Evolutionary conservation across 2,797 vertebrate genomes (phyloP), one percentile per base, ranked within the genome.

Genomic region (Xyrichtys novacula): DNA sequence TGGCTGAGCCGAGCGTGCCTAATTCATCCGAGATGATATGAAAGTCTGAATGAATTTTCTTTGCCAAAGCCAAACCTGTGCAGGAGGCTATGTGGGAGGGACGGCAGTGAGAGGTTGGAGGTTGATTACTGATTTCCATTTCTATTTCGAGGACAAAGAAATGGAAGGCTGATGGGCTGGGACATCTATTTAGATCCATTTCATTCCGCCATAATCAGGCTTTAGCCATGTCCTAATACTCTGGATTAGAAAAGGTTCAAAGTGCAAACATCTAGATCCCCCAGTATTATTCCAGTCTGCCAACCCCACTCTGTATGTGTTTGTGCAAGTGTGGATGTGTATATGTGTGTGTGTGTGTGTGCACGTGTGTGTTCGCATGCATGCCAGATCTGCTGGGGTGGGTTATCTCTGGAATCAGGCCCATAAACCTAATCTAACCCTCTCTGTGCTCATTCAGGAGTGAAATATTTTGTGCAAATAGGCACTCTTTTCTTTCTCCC

Each of bases 121-220:
- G 86, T 87, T 88, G 89, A 91, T 91, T 87, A 66, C 84, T 81
- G 84, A 91, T 90, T 89, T 89, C 88, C 89, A 89, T 89, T 88
- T 85, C 84, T 91, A 86, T 92, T 91, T 87, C 84, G 68, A 73
- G 86, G 85, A 90, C 88, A 91, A 90, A 90, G 87, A 84, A 87
- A 85, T 76, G 61, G 62, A 79, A 62, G 83, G 43, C 71, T 90
- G 88, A 91, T 89, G 87, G 88, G 62, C 69, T 74, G 68, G 83
- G 88, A 86, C 89, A 83, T 91, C 88, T 90, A 91, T 92, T 91
- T 91, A 92, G 91, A 90, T 91, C 90, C 77, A 90, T 91, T 92
- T 91, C 91, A 90, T 90, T 89, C 86, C 63, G 46, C 85, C 78
- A 70, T 92, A 92, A 92, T 91, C 90, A 88, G 89, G 89, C 84